These are phyloP conservation scores for Thermophis baileyi DNA, from an alignment of 2,113 vertebrate genomes.

Conservation along the genomic window DNA sequence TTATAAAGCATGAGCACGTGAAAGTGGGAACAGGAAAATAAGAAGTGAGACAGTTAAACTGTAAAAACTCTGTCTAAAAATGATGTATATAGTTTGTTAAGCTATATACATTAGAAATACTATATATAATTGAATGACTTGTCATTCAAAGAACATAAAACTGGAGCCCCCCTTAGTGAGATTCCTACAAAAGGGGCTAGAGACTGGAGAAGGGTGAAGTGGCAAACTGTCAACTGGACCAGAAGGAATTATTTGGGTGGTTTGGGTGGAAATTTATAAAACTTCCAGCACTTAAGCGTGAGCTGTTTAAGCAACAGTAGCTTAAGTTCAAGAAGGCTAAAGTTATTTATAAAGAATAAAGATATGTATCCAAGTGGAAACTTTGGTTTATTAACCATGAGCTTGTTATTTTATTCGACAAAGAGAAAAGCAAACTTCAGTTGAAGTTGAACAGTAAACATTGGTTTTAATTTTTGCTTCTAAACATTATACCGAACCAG, in stretches of 20 bases:
- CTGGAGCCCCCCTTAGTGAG: background rate
- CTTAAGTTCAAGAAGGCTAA: background rate
- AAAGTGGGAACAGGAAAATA: too few species aligned
- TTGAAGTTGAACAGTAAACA: background rate
- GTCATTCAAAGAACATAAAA: background rate
- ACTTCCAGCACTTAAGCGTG: background rate
- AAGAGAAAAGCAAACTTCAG: background rate
- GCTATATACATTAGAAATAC: too few species aligned
- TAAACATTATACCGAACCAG: background rate
- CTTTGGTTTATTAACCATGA: background rate
- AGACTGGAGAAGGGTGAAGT: background rate
- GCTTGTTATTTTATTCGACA: background rate
- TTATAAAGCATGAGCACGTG: too few species aligned
- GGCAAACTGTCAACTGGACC: background rate
- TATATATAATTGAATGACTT: background rate
- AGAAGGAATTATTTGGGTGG: background rate
- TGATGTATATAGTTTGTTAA: too few species aligned
- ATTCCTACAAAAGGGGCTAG: background rate
- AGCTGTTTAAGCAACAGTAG: background rate
- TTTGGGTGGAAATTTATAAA: background rate
- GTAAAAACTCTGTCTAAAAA: too few species aligned
- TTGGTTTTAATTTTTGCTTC: background rate
- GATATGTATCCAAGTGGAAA: background rate
- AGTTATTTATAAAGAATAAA: background rate
- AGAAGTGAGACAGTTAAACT: too few species aligned